Evolutionary conservation across 2,797 vertebrate species (phyloP), one percentile per base, ranked within the genome.

Genomic region (Mallotus villosus): DNA sequence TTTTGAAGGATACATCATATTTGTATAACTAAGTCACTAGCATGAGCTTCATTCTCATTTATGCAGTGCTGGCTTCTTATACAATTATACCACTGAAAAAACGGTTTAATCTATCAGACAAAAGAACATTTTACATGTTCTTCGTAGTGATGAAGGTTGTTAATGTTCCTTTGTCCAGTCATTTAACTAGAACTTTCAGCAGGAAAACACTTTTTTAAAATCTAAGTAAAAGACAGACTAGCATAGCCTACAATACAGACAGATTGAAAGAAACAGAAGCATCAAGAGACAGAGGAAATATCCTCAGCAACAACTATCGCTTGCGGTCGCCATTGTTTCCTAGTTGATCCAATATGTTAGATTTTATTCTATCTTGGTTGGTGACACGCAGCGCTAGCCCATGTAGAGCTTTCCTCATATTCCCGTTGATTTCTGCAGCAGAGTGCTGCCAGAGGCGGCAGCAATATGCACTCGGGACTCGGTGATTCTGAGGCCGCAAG

Each of bases 401-500:
- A 61, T 12, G 65, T 67, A 9, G 60, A 32, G 24, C 17, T 68
- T 60, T 61, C 78, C 71, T 71, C 51, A 60, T 69, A 65, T 58
- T 21, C 32, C 67, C 66, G 16, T 72, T 69, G n/a, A 73, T 72
- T 80, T 72, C 81, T 69, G 83, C 87, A 67, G 83, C 85, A 79
- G 81, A 76, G 80, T 46, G 82, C 70, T 79, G 88, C 90, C 88
- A 86, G 85, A 73, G 90, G 88, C 92, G 91, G 93, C 87, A 78
- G 87, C 78, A 74, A 72, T 64, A 29, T 75, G 75, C 90, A 93
- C 89, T 85, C 90, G 22, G 87, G 84, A 34, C 88, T 79, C 92
- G 92, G 89, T 90, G 93, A 91, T 91, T 78, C 80, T 51, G 77
- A 93, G 92, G 92, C 92, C 92, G 85, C 80, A 74, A 66, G 82